These are phyloP conservation scores for Callocephalon fimbriatum DNA, from an alignment of 2,113 vertebrate genomes.

Conservation along the genomic window DNA sequence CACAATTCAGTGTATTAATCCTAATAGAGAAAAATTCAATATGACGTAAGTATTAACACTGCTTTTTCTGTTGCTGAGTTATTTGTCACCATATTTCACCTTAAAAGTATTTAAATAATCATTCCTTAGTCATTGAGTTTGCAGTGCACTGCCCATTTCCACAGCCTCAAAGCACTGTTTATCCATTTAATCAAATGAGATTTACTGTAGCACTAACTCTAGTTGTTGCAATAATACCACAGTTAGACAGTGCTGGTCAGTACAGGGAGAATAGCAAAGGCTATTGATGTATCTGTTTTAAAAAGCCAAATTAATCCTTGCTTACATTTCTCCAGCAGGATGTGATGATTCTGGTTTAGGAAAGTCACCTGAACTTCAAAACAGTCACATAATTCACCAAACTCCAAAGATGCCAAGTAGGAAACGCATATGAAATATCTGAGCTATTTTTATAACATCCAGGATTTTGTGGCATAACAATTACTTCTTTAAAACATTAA, in stretches of 20 bases:
- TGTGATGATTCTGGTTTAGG: slow-evolving; percentile 14
- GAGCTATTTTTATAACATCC: background rate
- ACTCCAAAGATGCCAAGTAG: slow-evolving; percentile 11
- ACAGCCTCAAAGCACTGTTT: background rate
- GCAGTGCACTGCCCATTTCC: background rate
- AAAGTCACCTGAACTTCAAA: slow-evolving; percentile 47
- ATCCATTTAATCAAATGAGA: slow-evolving; percentile 17
- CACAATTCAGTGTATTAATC: background rate
- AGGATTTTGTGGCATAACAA: background rate
- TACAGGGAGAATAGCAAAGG: background rate
- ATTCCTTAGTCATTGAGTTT: background rate
- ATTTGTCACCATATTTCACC: background rate
- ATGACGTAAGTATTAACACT: background rate
- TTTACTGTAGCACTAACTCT: background rate
- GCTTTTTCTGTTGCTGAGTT: slow-evolving; percentile 4
- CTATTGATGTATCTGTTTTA: slow-evolving; percentile 13
- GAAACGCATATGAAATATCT: background rate
- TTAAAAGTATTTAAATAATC: background rate
- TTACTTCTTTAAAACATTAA: background rate
- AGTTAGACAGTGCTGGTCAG: slow-evolving; percentile 24
- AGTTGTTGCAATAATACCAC: background rate
- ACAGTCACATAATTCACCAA: slow-evolving; percentile 22
- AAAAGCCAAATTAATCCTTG: slow-evolving; percentile 58
- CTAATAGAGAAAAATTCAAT: background rate
- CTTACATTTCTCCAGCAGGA: slow-evolving; percentile 25